Evolutionary conservation across 2,113 vertebrate species (phyloP), one percentile per base, ranked within the genome.

Genomic region (Asarcornis scutulata): DNA sequence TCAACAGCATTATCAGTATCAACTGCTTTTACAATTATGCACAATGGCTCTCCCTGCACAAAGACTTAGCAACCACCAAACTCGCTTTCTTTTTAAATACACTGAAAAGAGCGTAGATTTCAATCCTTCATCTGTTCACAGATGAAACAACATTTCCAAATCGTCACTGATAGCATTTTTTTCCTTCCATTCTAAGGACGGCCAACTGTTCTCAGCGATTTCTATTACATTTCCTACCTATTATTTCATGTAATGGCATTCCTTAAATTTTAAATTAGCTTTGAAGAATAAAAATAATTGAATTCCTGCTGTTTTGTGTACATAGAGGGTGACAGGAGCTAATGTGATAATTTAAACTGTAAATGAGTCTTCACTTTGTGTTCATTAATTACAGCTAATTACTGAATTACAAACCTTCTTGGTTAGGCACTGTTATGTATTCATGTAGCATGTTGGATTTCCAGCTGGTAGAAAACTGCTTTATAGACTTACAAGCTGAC

Each of bases 371-470:
- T 99, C 98, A 98, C 99, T 99, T 99, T 99, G 98, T 99, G 98
- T 99, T 99, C 99, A 99, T 99, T 99, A 99, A 99, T 99, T 99
- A 99, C 99, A 98, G 98, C 99, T 99, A 99, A 99, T 99, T 99
- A 99, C 98, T 98, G 98, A 98, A 99, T 98, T 98, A 98, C 98
- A 98, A 98, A 98, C 98, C 98, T 98, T 98, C 98, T 98, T 98
- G 98, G 98, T 98, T 98, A 98, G 98, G 98, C 98, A 96, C 98
- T 98, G 98, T 98, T 98, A 98, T 98, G 98, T 98, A 98, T 98
- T 99, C 98, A 98, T 98, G 98, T 98, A 98, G 98, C 98, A 98
- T 98, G 98, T 98, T 98, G 98, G 97, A 98, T 97, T 98, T 98
- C 98, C 98, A 98, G 98, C 98, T 98, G 98, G 98, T 98, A 97